phyloP scores from a whole-genome alignment of 2,113 vertebrate genomes.

The Gavialis gangeticus region DNA sequence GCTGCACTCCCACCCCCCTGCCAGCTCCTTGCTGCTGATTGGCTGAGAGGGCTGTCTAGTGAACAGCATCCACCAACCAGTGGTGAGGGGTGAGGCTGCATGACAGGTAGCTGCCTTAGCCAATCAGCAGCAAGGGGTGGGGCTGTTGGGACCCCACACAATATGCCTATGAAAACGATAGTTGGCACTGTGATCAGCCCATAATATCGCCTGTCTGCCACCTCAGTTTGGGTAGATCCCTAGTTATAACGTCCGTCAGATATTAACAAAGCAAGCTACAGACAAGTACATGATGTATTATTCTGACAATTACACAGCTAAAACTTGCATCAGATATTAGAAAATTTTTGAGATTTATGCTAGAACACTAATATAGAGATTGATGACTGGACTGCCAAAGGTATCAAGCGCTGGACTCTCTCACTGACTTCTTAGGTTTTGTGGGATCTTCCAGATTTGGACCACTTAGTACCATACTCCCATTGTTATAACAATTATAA shows the following conservation, averaged over 20 bases:
- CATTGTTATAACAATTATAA: neutral
- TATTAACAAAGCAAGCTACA: neutral
- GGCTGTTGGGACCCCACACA: too few relatives aligned
- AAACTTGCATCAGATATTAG: neutral
- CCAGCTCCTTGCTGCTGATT: too few relatives aligned
- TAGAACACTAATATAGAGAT: neutral
- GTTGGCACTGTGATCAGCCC: too few relatives aligned
- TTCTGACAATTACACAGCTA: neutral
- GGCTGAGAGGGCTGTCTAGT: too few relatives aligned
- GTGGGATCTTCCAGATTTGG: neutral
- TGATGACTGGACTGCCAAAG: neutral
- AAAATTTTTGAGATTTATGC: neutral
- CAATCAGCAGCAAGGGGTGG: too few relatives aligned
- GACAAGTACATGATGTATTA: neutral
- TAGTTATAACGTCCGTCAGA: neutral
- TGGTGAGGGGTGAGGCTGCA: too few relatives aligned
- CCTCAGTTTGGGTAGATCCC: too few relatives aligned
- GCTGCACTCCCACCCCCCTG: too few relatives aligned
- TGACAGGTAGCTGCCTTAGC: too few relatives aligned
- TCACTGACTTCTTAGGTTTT: neutral
- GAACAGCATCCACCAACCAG: too few relatives aligned
- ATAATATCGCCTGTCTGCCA: too few relatives aligned
- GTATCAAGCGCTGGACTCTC: neutral
- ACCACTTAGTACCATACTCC: neutral
- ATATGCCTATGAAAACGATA: too few relatives aligned